phyloP scores from a whole-genome alignment of 1,140 invertebrate genomes.

The Drosophila lacertosa region DNA sequence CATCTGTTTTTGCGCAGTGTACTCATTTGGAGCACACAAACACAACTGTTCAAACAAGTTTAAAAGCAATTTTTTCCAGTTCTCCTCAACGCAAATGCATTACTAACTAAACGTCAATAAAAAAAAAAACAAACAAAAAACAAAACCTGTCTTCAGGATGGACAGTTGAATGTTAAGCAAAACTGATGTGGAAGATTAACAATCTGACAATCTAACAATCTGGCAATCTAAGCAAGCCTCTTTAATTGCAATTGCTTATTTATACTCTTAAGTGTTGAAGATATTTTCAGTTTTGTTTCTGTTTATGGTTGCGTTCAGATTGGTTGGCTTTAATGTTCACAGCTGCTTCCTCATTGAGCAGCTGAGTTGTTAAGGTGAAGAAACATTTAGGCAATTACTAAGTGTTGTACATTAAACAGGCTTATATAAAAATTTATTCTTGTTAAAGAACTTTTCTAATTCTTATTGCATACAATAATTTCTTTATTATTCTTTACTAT shows the following conservation, averaged over 20 bases:
- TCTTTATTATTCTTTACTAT: too few species aligned
- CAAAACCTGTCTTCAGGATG: not conserved
- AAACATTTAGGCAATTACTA: not conserved
- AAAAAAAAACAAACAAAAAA: not conserved
- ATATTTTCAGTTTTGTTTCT: not conserved
- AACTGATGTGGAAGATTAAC: not conserved
- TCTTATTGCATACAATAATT: too few species aligned
- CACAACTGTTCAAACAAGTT: slow-evolving; percentile 30
- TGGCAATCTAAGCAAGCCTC: not conserved
- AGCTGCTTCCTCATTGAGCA: not conserved
- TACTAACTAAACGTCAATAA: slow-evolving; percentile 7
- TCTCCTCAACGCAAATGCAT: not conserved
- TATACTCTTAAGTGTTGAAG: not conserved
- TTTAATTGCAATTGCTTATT: not conserved
- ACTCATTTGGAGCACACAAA: not conserved
- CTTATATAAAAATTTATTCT: too few species aligned
- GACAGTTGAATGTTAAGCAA: not conserved
- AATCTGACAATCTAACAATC: slow-evolving; percentile 1
- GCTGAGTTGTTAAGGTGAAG: not conserved
- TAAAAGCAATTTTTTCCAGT: slow-evolving; percentile 15
- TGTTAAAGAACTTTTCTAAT: too few species aligned
- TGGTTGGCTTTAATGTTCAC: not conserved
- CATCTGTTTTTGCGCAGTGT: not conserved
- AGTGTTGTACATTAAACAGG: too few species aligned
- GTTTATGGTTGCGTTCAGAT: not conserved